Evolutionary conservation across 2,888 invertebrate genomes (phyloP), one percentile per base, ranked within the genome.

Genomic region (Melieria omissa): DNA sequence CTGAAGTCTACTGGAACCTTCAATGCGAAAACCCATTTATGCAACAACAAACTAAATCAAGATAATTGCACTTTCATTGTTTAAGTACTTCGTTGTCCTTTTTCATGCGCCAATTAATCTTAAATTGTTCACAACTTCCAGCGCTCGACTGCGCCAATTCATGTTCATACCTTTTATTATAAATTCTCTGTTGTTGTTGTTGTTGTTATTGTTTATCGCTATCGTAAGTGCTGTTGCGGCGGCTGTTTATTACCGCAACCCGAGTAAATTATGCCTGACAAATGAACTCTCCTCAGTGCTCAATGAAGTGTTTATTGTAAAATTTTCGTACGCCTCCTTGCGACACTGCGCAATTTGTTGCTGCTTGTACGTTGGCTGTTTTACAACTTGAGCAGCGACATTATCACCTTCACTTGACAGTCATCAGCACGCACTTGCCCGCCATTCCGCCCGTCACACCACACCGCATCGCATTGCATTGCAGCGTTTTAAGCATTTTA

Each of bases 221-320:
- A 16, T 12, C n/a, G 29, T 29, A 14, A 29, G 29, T 29, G 29
- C n/a, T 4, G 47, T 5, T 62, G 47, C 46, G 16, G 42, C 29
- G 29, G 29, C 29, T 29, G 29, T 29, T 29, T 29, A 29, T 29
- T 29, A 29, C 29, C 29, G 29, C 29, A 29, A 3, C 29, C 29
- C 29, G 29, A 29, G 29, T 29, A 29, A 29, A 29, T 29, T 29
- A 29, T 29, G 29, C 80, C 80, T 80, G 82, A 82, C 81, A 80
- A 80, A 80, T 80, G 80, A 82, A 80, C 29, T 29, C 29, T 29
- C 81, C 81, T 78, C 80, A 82, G 82, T 79, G 76, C 76, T 75
- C 80, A 82, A 81, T 82, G 82, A 81, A 82, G 82, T 81, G 81
- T 82, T 81, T 80, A 82, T 81, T 81, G 81, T 71, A 60, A 73